These are phyloP conservation scores for Trididemnum clinides DNA, from an alignment of 23 tunicate genomes.

Conservation along the genomic window DNA sequence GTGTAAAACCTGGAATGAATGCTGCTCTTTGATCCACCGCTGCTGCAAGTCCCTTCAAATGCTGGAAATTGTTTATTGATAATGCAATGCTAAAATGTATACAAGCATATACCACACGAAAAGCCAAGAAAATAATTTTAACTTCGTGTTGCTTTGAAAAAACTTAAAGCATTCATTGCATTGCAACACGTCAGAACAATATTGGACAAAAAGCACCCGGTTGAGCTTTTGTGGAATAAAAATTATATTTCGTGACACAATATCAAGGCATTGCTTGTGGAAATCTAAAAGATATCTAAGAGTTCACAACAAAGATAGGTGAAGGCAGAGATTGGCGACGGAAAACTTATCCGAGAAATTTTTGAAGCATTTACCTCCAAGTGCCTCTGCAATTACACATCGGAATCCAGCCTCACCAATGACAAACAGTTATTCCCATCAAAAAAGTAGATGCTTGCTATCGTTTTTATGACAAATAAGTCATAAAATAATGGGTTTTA, in stretches of 20 bases:
- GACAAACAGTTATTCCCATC: slow-evolving; percentile 21
- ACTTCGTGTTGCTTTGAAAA: slow-evolving; percentile 1
- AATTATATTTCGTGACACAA: not conserved
- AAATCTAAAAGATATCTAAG: not conserved
- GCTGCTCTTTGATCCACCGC: slow-evolving; percentile 3
- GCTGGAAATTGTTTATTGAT: slow-evolving; percentile 12
- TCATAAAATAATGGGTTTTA: slow-evolving; percentile 9
- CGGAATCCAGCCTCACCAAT: slow-evolving; percentile 18
- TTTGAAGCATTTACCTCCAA: too few species aligned
- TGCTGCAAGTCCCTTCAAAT: not conserved
- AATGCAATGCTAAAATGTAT: slow-evolving; percentile 3
- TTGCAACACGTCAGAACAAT: slow-evolving; percentile 28
- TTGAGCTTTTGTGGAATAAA: slow-evolving; percentile 21
- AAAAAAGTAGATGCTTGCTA: slow-evolving; percentile 13
- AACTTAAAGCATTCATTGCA: slow-evolving; percentile 25
- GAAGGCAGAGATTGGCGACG: slow-evolving; percentile 23
- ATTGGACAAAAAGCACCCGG: slow-evolving; percentile 3
- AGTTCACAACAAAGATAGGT: slow-evolving; percentile 21
- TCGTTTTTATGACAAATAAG: slow-evolving; percentile 12
- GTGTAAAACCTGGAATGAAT: slow-evolving; percentile 22
- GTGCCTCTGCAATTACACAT: not conserved
- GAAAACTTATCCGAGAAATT: slow-evolving; percentile 11
- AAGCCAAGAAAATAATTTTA: slow-evolving; percentile 14
- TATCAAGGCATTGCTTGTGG: not conserved
- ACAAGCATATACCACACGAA: slow-evolving; percentile 12